Evolutionary conservation across 2,888 invertebrate genomes (phyloP), one percentile per base, ranked within the genome.

Genomic region (Peribatodes rhomboidaria): DNA sequence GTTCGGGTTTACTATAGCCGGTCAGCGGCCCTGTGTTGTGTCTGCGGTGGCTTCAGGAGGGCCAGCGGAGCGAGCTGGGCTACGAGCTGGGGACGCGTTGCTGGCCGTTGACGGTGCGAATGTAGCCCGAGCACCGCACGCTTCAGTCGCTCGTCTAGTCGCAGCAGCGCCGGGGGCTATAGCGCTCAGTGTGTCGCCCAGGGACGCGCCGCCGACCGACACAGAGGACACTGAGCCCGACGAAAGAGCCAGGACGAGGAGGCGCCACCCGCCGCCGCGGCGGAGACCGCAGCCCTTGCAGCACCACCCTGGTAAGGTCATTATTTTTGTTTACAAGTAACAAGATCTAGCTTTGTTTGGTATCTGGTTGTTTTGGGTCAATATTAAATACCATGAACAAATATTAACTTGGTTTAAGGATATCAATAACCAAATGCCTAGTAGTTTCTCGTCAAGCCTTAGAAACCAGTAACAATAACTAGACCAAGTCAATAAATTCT

Each of bases 1-100:
- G 9, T 99, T 98, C 85, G 99, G 99, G n/a, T 99, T 99, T 84
- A 99, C 99, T 20, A 98, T 99, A 81, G 98, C 98, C 1, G 99
- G 99, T 2, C 98, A 99, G 86, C 97, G 98, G 82, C 99, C 99
- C 0, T 99, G 99, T 85, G 97, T 98, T 69, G 94, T 99, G 63
- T 98, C 98, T 56, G 98, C 98, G 78, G 98, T 99, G 76, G 98
- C 98, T 0, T 94, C 95, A 50, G 97, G 97, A 1, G 92, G 92
- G 65, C 98, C 98, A 2, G 99, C 99, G 0, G 98, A 98, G 80
- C 94, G 95, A 67, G 98, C 98, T 31, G 98, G 98, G 0, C 91
- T 99, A 18, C 95, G 98, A 27, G 97, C 98, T 37, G 99, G 99
- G 0, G 98, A 99, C 82, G 98, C 98, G 76, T 93, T 99, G 62